These are phyloP conservation scores for Papilio gigon DNA, from an alignment of 2,888 invertebrate genomes.

Conservation along the genomic window DNA sequence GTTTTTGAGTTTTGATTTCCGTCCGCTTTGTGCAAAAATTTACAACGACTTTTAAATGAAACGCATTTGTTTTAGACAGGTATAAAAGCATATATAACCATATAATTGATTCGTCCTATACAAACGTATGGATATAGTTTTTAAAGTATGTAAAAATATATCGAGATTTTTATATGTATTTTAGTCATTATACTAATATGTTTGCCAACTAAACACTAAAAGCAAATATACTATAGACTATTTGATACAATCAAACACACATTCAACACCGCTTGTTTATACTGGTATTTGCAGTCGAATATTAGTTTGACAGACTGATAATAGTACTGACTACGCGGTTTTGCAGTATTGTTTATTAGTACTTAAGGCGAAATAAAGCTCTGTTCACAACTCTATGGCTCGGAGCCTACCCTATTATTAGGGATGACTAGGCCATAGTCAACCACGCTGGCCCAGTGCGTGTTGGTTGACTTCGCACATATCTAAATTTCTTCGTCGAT, in stretches of 20 bases:
- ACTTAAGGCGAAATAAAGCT: background rate
- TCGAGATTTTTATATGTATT: background rate
- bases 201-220: background rate
- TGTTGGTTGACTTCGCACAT: no score
- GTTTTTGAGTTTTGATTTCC: constrained; percentile 5
- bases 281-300: constrained; percentile 5
- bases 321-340: constrained; percentile 3
- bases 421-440: no score
- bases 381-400: background rate
- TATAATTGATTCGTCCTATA: background rate
- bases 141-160: background rate
- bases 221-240: background rate
- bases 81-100: background rate
- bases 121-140: no score
- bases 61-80: background rate
- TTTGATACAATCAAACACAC: background rate
- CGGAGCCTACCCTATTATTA: no score
- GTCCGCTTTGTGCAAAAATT: constrained; percentile 1
- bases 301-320: constrained; percentile 18
- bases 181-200: no score
- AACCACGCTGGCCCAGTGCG: no score
- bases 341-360: background rate
- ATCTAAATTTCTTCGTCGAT: no score
- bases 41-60: constrained; percentile 5
- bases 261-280: constrained; percentile 7